Evolutionary conservation across 1,140 invertebrate genomes (phyloP).

Genomic region (Brachionus asplanchnoidis): DNA sequence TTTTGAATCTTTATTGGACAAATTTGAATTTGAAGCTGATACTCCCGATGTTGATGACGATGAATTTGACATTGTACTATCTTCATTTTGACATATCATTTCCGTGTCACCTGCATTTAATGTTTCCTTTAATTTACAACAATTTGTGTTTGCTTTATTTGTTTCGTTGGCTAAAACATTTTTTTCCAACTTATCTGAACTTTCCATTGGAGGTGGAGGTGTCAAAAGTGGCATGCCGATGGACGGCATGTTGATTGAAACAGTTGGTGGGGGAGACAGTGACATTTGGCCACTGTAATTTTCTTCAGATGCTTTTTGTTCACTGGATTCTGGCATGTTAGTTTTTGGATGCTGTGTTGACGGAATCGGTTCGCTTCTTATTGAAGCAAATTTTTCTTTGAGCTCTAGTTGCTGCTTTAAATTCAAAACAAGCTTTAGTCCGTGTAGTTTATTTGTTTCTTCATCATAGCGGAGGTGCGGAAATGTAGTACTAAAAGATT

Average conservation of each 20-base stretch:
- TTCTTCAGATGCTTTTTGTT: not conserved
- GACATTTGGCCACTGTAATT: not conserved
- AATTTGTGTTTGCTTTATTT: not conserved
- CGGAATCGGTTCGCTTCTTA: not conserved
- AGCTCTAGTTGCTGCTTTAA: constrained; percentile 29
- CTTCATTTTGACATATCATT: not conserved
- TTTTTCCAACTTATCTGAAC: not conserved
- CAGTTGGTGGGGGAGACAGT: not conserved
- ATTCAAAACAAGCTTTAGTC: constrained; percentile 16
- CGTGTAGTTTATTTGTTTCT: constrained; percentile 36
- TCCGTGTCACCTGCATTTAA: not conserved
- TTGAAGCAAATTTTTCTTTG: constrained; percentile 1
- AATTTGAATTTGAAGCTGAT: not conserved
- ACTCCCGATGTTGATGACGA: not conserved
- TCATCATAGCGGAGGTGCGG: constrained; percentile 5
- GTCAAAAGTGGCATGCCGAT: not conserved
- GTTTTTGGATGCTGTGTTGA: not conserved
- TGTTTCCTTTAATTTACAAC: not conserved
- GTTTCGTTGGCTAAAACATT: not conserved
- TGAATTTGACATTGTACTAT: constrained; percentile 26
- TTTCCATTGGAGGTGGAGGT: constrained; percentile 14
- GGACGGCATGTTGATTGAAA: constrained; percentile 1
- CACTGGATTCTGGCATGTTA: not conserved
- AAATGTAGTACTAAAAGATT: not conserved
- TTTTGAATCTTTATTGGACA: not conserved